Percentiles rank a stretch among this genome's conserved stretches.
These are phyloP conservation scores for Horisme vitalbata DNA, from an alignment of 2,888 invertebrate species.

Conservation along the genomic window DNA sequence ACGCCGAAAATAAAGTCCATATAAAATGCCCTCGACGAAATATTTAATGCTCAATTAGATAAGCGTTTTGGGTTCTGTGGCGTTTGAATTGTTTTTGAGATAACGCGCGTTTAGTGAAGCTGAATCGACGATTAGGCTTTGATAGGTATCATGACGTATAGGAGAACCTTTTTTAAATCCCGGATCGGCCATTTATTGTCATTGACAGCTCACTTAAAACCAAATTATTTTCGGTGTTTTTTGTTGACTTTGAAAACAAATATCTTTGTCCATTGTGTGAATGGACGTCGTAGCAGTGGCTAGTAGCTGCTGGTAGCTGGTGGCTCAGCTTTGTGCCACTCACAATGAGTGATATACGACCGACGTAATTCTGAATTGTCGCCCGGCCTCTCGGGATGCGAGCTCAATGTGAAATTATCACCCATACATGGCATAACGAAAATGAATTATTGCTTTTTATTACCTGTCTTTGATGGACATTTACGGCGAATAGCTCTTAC, in stretches of 20 bases:
- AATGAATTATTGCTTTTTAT: conserved; percentile 80
- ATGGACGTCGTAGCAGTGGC: conserved; percentile 61
- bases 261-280: conserved; percentile 72
- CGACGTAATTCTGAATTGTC: conserved; percentile 78
- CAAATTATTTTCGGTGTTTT: conserved; percentile 72
- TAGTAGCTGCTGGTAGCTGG: conserved; percentile 72
- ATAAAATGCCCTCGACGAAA: conserved; percentile 80
- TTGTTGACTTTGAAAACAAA: conserved; percentile 76
- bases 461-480: conserved; percentile 53
- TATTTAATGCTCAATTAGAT: conserved; percentile 82
- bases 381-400: conserved; percentile 58
- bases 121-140: conserved; percentile 54
- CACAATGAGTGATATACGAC: conserved; percentile 82
- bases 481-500: conserved; percentile 54
- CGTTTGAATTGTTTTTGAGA: conserved; percentile 75
- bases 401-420: conserved; percentile 78
- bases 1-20: conserved; percentile 75
- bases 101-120: conserved; percentile 65
- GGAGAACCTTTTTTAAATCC: conserved; percentile 35
- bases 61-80: conserved; percentile 79
- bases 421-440: conserved; percentile 79
- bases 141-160: conserved; percentile 38
- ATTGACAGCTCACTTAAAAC: conserved; percentile 65
- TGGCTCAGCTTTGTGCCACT: conserved; percentile 74
- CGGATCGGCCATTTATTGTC: conserved; percentile 58